Conservation (phyloP, 2,797 vertebrate species). For the Poeciliopsis paucimaculata region DNA sequence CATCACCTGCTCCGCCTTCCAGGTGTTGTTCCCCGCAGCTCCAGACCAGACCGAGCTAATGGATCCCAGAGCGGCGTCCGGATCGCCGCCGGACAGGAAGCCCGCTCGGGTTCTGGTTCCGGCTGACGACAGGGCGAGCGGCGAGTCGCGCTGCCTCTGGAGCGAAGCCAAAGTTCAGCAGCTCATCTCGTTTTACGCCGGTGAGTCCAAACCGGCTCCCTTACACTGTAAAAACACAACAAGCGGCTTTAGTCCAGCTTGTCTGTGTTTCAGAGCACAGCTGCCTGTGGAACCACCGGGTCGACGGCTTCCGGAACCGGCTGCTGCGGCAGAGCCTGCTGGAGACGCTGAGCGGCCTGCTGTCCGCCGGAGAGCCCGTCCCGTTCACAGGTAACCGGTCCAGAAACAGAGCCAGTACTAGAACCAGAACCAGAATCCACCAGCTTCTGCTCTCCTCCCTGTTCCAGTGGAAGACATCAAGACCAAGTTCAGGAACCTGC, state of each 20-base stretch:
- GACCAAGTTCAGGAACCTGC: conserved; percentile 69
- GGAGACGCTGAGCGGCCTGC: conserved; percentile 56
- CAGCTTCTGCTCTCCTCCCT: neutral
- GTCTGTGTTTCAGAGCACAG: conserved; percentile 46
- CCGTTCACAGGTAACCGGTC: conserved; percentile 58
- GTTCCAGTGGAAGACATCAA: conserved; percentile 67
- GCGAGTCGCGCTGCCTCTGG: conserved; percentile 60
- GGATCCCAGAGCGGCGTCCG: conserved; percentile 2
- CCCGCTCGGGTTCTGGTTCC: neutral
- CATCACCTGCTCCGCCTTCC: neutral
- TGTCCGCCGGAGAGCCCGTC: conserved; percentile 38
- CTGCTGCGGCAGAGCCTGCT: conserved; percentile 54
- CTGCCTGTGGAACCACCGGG: conserved; percentile 68
- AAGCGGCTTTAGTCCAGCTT: neutral
- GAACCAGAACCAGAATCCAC: neutral
- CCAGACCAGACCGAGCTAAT: conserved; percentile 12
- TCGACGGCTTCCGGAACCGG: conserved; percentile 61
- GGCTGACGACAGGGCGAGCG: conserved; percentile 11
- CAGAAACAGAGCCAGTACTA: no score
- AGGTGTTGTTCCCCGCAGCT: conserved; percentile 17
- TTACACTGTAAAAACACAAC: neutral
- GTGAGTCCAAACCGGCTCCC: conserved; percentile 30
- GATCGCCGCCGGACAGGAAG: conserved; percentile 25
- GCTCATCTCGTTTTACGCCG: conserved; percentile 67
- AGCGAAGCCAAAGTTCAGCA: conserved; percentile 65